phyloP scores from a whole-genome alignment of 2,888 invertebrate species.

The Lymantria monacha region DNA sequence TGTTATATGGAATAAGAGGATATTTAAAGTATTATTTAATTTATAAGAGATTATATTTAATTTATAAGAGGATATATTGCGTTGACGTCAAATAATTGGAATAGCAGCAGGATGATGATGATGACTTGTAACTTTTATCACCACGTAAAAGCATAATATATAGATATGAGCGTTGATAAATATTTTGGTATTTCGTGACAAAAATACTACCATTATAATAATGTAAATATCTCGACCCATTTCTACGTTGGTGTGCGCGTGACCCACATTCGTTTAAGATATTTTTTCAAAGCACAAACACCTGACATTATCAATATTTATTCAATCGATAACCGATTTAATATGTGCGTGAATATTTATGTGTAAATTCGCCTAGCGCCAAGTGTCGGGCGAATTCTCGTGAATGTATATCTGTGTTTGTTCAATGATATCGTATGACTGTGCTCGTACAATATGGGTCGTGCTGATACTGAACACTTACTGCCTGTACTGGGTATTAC shows the following conservation, averaged over 20 bases:
- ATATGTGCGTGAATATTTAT: conserved; percentile 39
- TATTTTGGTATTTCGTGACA: too few species aligned
- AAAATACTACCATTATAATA: too few species aligned
- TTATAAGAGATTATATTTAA: too few species aligned
- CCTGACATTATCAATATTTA: conserved; percentile 38
- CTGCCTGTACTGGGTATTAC: conserved; percentile 3
- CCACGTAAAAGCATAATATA: too few species aligned
- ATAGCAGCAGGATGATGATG: too few species aligned
- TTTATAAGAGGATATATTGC: too few species aligned
- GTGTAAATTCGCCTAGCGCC: conserved; percentile 39
- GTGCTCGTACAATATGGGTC: conserved; percentile 31
- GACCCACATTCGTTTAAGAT: conserved; percentile 29
- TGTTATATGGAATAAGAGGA: too few species aligned
- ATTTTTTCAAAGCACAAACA: conserved; percentile 25
- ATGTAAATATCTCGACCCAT: too few species aligned
- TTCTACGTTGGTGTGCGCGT: conserved; percentile 20
- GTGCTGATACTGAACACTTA: conserved; percentile 13
- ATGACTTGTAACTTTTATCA: too few species aligned
- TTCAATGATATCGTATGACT: conserved; percentile 27
- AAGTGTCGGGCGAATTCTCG: conserved; percentile 42
- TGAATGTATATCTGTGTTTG: conserved; percentile 44
- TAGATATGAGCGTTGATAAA: too few species aligned
- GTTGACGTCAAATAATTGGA: too few species aligned
- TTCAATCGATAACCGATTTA: conserved; percentile 29
- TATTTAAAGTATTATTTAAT: too few species aligned